phyloP scores from a whole-genome alignment of 2,113 vertebrate species.

The Epinephelus cyanopodus region DNA sequence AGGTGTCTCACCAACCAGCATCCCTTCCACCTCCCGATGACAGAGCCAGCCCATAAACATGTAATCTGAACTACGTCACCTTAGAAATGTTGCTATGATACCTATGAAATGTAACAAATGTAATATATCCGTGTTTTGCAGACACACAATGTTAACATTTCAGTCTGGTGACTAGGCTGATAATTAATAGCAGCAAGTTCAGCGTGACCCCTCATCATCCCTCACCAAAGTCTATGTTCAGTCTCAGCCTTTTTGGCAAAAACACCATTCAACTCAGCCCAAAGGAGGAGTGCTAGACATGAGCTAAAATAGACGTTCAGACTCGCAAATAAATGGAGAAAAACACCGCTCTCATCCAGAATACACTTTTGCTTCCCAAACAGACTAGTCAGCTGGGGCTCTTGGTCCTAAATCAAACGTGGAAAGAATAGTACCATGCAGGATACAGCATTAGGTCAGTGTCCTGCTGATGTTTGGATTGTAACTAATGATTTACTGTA shows the following conservation, averaged over 20 bases:
- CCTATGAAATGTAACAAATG: too few species aligned
- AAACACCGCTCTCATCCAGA: slow-evolving; percentile 74
- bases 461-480: slow-evolving; percentile 64
- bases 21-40: too few species aligned
- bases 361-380: slow-evolving; percentile 73
- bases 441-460: slow-evolving; percentile 69
- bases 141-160: too few species aligned
- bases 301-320: slow-evolving; percentile 78
- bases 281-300: slow-evolving; percentile 78
- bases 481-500: slow-evolving; percentile 72
- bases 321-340: slow-evolving; percentile 67
- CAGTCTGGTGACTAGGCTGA: background rate
- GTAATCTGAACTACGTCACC: too few species aligned
- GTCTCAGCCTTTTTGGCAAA: slow-evolving; percentile 75
- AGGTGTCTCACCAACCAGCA: too few species aligned
- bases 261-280: slow-evolving; percentile 52
- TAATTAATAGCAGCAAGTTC: slow-evolving; percentile 57
- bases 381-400: slow-evolving; percentile 65
- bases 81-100: too few species aligned
- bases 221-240: slow-evolving; percentile 58
- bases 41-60: too few species aligned
- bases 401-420: slow-evolving; percentile 75
- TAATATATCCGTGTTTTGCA: too few species aligned
- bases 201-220: slow-evolving; percentile 50
- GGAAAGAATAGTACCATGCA: slow-evolving; percentile 64